Evolutionary conservation across 2,888 invertebrate species (phyloP).

Genomic region (Ophioninae sp.): DNA sequence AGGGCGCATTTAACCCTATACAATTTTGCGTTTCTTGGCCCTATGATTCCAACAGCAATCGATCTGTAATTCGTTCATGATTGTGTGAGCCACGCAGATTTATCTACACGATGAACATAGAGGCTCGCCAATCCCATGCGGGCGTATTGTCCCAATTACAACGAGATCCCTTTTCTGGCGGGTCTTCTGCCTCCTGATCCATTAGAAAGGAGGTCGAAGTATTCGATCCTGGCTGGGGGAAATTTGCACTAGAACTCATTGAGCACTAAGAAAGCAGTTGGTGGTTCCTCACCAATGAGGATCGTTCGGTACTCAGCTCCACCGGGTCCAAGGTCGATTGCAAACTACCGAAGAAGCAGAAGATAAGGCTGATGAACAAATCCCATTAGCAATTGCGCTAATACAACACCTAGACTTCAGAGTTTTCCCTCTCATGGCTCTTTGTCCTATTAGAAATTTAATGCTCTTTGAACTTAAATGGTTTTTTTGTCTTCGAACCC

Average conservation of each 20-base stretch:
- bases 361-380: slow-evolving; percentile 6
- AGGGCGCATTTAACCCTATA: neutral
- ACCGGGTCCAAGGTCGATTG: slow-evolving; percentile 23
- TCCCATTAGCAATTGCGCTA: slow-evolving; percentile 12
- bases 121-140: slow-evolving; percentile 74
- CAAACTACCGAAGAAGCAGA: slow-evolving; percentile 23
- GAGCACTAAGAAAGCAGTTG: slow-evolving; percentile 64
- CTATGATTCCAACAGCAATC: neutral
- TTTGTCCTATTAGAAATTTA: slow-evolving; percentile 64
- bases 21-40: neutral
- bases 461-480: no score
- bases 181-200: slow-evolving; percentile 59
- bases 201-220: slow-evolving; percentile 68
- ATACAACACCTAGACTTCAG: slow-evolving; percentile 60
- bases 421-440: slow-evolving; percentile 73
- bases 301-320: slow-evolving; percentile 41
- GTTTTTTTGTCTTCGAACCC: slow-evolving; percentile 53
- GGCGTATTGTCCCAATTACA: slow-evolving; percentile 81
- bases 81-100: slow-evolving; percentile 25
- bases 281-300: slow-evolving; percentile 60
- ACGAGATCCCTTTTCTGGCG: slow-evolving; percentile 72
- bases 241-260: slow-evolving; percentile 62
- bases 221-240: slow-evolving; percentile 64
- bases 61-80: neutral
- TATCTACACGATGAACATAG: slow-evolving; percentile 54